Base-by-base conservation (phyloP, 53 echinoderm and acorn worm species). In the Paracentrotus lividus region DNA sequence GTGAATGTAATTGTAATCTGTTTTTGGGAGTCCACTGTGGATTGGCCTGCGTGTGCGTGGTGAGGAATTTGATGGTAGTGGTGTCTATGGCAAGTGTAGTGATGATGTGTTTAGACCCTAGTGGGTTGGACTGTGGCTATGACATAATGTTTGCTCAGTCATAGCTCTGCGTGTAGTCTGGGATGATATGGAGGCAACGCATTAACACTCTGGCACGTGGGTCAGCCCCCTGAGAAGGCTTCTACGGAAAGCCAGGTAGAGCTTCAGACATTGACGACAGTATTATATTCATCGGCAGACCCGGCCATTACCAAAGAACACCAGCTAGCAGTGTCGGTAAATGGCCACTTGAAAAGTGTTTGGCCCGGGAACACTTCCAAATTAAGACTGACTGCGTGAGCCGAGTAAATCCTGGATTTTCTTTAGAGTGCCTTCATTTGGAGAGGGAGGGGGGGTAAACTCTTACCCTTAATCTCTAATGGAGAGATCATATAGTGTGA, bases 131-230 rank as follows among this genome's bases (percentile, higher is more conserved):
- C 53, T 68, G 76, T 90, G 91, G 75, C 45, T 90, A 42, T 90
- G 91, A 90, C 91, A 90, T 90, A 90, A 90, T 90, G 75, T 90
- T 90, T 90, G 91, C 91, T 52, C 91, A 90, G 91, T 90, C 91
- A 90, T 90, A 72, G 69, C 53, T 90, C n/a, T 45, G 75, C n/a
- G 75, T 72, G 67, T 45, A 49, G 27, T 21, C 75, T 9, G 27
- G 75, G 75, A 68, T 72, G 91, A 90, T 24, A 72, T 49, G 45
- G 34, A 49, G 47, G 68, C 33, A 26, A 49, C 53, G 75, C 58
- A 68, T 90, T 72, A 72, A 72, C 91, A 68, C 75, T 72, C 69
- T 24, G 91, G 75, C 75, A 90, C 56, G 55, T 86, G 86, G 54
- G 56, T 72, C 27, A 66, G 20, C 91, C 54, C 75, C 52, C 1